phyloP scores from a whole-genome alignment of 2,113 vertebrate genomes.

The Solenodon paradoxus region DNA sequence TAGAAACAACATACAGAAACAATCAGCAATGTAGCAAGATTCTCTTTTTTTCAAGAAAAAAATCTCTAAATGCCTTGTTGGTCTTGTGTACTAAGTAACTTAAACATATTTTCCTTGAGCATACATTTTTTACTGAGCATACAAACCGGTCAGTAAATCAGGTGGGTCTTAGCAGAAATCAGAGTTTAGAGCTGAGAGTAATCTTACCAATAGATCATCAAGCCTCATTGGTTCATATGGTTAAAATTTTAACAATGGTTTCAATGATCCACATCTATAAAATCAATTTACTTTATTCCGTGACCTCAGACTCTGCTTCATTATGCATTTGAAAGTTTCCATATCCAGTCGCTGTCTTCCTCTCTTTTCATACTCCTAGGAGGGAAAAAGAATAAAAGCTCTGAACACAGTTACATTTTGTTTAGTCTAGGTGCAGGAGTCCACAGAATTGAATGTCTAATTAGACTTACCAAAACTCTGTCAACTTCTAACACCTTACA shows the following conservation, averaged over 20 bases:
- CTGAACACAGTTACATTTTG: not conserved
- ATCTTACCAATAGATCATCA: not conserved
- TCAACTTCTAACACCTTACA: not conserved
- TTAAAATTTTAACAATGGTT: not conserved
- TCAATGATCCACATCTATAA: conserved; percentile 1
- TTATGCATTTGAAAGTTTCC: conserved; percentile 78
- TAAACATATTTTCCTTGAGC: not conserved
- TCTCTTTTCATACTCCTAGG: conserved; percentile 79
- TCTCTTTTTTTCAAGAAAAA: not conserved
- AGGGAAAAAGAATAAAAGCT: not conserved
- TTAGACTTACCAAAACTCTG: conserved; percentile 16
- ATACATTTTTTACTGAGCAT: too few species aligned
- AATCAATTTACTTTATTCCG: conserved; percentile 72
- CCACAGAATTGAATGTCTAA: not conserved
- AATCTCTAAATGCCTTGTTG: not conserved
- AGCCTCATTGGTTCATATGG: not conserved
- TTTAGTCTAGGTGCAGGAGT: not conserved
- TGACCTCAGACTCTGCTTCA: conserved; percentile 81
- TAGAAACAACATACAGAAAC: not conserved
- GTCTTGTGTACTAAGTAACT: not conserved
- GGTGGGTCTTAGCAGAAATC: not conserved
- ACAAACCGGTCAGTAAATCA: not conserved
- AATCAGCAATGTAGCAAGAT: not conserved
- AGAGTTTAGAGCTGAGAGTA: not conserved
- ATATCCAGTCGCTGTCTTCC: conserved; percentile 75